A percentile compares a stretch with the other conserved stretches of the same genome.
phyloP scores from a whole-genome alignment of 2,888 invertebrate genomes.

The Neria commutata region DNA sequence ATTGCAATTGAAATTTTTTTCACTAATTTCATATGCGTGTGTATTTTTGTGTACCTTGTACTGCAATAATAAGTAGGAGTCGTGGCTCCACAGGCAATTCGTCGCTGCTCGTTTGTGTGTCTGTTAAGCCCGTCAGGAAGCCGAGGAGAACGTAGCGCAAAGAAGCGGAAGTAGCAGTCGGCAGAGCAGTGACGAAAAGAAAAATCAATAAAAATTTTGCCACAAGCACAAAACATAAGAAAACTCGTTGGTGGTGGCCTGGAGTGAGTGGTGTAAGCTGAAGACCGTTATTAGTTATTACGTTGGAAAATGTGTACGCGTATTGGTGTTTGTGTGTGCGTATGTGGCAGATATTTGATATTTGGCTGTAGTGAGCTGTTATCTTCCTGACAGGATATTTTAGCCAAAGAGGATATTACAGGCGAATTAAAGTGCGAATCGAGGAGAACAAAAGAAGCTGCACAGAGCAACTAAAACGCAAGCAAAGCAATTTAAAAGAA shows the following conservation, averaged over 20 bases:
- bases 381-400: background rate
- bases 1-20: conserved; percentile 9
- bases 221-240: conserved; percentile 2
- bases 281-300: too few species aligned
- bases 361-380: background rate
- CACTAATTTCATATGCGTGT: conserved; percentile 2
- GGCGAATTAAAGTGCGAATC: too few species aligned
- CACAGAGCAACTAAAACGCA: too few species aligned
- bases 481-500: background rate
- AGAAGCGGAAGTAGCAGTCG: background rate
- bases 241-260: background rate
- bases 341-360: background rate
- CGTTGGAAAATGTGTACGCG: background rate
- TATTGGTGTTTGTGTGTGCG: background rate
- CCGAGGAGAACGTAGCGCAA: background rate
- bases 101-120: too few species aligned
- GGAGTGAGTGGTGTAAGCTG: too few species aligned
- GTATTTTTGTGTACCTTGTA: conserved; percentile 1
- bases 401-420: background rate
- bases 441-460: too few species aligned
- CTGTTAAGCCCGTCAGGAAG: too few species aligned
- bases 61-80: conserved; percentile 6
- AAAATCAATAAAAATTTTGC: conserved; percentile 17
- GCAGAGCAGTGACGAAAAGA: background rate
- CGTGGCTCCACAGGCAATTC: background rate